A percentile compares a stretch with the other conserved stretches of the same genome.
Conservation (phyloP, 1,140 invertebrate genomes). For the Teleopsis dalmanni region DNA sequence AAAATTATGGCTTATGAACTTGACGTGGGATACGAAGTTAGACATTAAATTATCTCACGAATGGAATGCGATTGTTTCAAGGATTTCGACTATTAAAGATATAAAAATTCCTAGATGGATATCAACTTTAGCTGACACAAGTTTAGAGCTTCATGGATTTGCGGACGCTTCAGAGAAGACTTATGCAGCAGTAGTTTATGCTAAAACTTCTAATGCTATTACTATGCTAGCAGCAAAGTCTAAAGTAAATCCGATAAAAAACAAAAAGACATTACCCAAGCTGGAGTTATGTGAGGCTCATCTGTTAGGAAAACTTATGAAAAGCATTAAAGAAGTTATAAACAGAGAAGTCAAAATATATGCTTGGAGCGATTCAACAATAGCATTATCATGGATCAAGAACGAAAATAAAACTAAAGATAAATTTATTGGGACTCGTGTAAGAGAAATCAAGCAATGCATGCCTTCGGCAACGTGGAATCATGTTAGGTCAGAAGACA, state of each 20-base stretch:
- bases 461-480: not conserved
- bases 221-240: too few species aligned
- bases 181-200: constrained; percentile 27
- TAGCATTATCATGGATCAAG: too few species aligned
- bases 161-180: constrained; percentile 22
- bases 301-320: constrained; percentile 5
- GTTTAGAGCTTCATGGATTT: constrained; percentile 25
- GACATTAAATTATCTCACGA: constrained; percentile 12
- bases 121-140: constrained; percentile 1
- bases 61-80: constrained; percentile 19
- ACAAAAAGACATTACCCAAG: constrained; percentile 10
- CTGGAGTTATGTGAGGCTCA: constrained; percentile 15
- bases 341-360: too few species aligned
- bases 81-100: not conserved
- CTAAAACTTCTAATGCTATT: constrained; percentile 2
- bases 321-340: not conserved
- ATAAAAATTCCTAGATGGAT: constrained; percentile 17
- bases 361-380: too few species aligned
- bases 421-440: constrained; percentile 1
- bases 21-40: constrained; percentile 33
- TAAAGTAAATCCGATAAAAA: too few species aligned
- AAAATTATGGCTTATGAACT: constrained; percentile 26
- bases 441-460: constrained; percentile 1
- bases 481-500: not conserved
- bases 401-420: too few species aligned